Percentiles rank a stretch among this genome's conserved stretches.
phyloP scores from a whole-genome alignment of 2,888 invertebrate genomes.

The Callyntrura guangdongensis region DNA sequence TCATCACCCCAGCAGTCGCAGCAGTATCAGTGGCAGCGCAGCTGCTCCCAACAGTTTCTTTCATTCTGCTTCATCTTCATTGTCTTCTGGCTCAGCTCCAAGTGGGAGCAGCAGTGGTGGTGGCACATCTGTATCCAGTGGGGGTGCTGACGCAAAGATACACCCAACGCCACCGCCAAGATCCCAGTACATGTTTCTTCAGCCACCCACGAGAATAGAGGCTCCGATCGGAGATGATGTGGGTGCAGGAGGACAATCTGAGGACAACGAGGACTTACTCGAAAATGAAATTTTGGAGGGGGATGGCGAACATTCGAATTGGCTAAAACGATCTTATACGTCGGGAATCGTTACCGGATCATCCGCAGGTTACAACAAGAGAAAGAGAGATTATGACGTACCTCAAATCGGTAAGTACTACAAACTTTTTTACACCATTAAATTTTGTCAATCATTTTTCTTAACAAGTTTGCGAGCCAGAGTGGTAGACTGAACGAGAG shows the following conservation, averaged over 20 bases:
- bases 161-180: constrained; percentile 77
- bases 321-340: constrained; percentile 72
- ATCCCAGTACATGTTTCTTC: constrained; percentile 65
- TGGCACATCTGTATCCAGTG: constrained; percentile 40
- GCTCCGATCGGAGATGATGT: constrained; percentile 73
- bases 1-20: constrained; percentile 50
- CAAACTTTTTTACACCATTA: background rate
- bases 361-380: constrained; percentile 77
- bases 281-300: constrained; percentile 73
- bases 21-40: constrained; percentile 9
- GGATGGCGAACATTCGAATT: constrained; percentile 66
- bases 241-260: constrained; percentile 29
- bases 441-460: background rate
- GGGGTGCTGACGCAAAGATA: constrained; percentile 34
- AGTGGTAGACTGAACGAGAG: background rate
- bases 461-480: background rate
- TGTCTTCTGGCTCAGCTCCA: constrained; percentile 50
- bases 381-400: constrained; percentile 83
- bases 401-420: constrained; percentile 84
- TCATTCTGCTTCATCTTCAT: constrained; percentile 69
- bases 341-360: constrained; percentile 69
- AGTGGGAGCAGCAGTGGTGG: constrained; percentile 32
- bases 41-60: constrained; percentile 72
- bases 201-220: constrained; percentile 78
- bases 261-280: constrained; percentile 60